Evolutionary conservation across 2,888 invertebrate genomes (phyloP), one percentile per base, ranked within the genome.

Genomic region (Tenthredo mesomela): DNA sequence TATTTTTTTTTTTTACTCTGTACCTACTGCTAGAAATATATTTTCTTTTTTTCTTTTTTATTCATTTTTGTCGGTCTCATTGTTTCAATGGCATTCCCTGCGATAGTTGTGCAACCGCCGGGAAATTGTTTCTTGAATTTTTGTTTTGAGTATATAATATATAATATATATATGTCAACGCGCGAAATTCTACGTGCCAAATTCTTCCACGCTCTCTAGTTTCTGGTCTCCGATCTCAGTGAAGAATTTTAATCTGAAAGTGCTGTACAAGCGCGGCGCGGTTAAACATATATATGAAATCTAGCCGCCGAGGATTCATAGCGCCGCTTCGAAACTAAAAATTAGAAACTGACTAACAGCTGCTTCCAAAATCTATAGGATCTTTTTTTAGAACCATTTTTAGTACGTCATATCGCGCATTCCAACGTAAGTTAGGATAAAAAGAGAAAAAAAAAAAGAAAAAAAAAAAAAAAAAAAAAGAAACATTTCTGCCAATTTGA

Each of bases 341-440:
- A 50, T 77, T 50, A 77, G 77, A 77, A 77, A 77, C 50, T 54
- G 77, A 33, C 50, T 54, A 77, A 40, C 77, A 77, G 77, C 77
- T 77, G 77, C 50, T 77, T 25, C 54, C 9, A 54, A n/a, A 77
- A 9, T 61, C 40, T 21, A 58, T 61, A 40, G 40, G 50, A 61
- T 61, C 80, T 58, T 80, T 80, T 61, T 61, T 80, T 61, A 33
- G 37, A 80, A 58, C 21, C n/a, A 61, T 80, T 61, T 58, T 58
- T 1, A 21, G 7, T 61, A 40, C 80, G 21, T n/a, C 58, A 40
- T 58, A 78, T 58, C 33, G 61, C 80, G 40, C 33, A 80, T 80
- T 80, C 80, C 80, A 40, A 33, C 40, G 25, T 61, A 61, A 80
- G 37, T 40, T 40, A n/a, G 37, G 37, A 21, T 25, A 40, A 43